Conservation (phyloP, 1,140 invertebrate species). For the Solen grandis region DNA sequence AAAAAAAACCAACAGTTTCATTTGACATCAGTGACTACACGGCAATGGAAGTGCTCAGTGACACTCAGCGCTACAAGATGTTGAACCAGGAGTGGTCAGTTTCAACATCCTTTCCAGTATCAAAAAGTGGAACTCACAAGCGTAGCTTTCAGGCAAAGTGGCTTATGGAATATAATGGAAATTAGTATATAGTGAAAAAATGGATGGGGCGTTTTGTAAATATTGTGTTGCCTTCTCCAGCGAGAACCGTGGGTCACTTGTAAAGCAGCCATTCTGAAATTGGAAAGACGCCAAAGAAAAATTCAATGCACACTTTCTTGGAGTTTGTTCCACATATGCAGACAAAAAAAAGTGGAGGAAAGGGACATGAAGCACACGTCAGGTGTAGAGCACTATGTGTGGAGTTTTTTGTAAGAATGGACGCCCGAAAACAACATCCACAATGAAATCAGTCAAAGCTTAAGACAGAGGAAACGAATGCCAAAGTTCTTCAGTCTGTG, state of each 20-base stretch:
- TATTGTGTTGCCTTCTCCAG: slow-evolving; percentile 4
- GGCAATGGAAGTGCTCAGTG: too few relatives aligned
- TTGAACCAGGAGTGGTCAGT: too few relatives aligned
- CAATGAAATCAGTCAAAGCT: background rate
- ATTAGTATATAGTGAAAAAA: slow-evolving; percentile 13
- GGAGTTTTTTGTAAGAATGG: background rate
- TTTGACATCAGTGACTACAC: too few relatives aligned
- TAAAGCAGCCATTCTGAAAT: background rate
- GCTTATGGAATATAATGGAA: background rate
- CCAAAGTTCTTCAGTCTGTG: background rate
- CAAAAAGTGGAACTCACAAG: too few relatives aligned
- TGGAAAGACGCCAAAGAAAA: background rate
- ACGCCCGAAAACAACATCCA: background rate
- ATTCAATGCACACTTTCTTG: background rate
- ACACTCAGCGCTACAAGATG: too few relatives aligned
- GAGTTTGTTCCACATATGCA: too few relatives aligned
- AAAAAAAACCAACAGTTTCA: too few relatives aligned
- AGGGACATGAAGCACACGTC: background rate
- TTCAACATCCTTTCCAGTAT: too few relatives aligned
- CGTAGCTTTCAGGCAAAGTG: too few relatives aligned
- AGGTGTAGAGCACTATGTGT: background rate
- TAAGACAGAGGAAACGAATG: background rate
- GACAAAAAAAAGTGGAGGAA: background rate
- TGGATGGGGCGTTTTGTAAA: too few relatives aligned
- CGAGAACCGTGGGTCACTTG: background rate